These are phyloP conservation scores for Chlorocebus sabaeus DNA, from an alignment of 2,113 vertebrate genomes.

Conservation along the genomic window DNA sequence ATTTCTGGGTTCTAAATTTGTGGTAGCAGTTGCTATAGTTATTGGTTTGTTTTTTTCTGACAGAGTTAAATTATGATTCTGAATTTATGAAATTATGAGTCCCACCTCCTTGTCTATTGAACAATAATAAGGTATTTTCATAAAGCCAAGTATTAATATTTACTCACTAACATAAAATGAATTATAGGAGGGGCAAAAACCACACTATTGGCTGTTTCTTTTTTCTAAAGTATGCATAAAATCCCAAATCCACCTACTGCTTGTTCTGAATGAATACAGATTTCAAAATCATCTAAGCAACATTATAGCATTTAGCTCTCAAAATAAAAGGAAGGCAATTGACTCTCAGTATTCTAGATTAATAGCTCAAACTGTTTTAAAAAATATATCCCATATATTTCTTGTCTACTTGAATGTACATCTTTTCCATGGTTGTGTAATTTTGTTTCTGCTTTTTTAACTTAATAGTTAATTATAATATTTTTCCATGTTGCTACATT, in stretches of 20 bases:
- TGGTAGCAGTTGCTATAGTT: background rate
- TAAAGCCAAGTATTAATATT: background rate
- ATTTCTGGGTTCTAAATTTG: background rate
- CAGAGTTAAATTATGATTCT: background rate
- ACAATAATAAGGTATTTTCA: background rate
- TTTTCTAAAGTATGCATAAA: background rate
- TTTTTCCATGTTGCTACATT: background rate
- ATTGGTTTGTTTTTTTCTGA: background rate
- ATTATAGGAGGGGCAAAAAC: background rate
- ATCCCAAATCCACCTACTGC: background rate
- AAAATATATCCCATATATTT: background rate
- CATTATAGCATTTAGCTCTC: background rate
- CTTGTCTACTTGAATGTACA: background rate
- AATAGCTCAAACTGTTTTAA: background rate
- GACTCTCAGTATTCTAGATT: background rate
- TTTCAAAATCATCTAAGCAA: background rate
- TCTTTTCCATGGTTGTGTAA: background rate
- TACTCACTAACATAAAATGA: background rate
- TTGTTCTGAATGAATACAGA: background rate
- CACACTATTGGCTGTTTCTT: background rate
- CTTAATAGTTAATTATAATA: background rate
- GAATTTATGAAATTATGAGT: background rate
- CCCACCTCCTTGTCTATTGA: background rate
- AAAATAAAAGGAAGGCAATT: background rate
- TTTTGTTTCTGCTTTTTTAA: background rate